Percentiles rank a stretch among this genome's conserved stretches.
Evolutionary conservation across 2,888 invertebrate genomes (phyloP).

Genomic region (Philaethria dido): DNA sequence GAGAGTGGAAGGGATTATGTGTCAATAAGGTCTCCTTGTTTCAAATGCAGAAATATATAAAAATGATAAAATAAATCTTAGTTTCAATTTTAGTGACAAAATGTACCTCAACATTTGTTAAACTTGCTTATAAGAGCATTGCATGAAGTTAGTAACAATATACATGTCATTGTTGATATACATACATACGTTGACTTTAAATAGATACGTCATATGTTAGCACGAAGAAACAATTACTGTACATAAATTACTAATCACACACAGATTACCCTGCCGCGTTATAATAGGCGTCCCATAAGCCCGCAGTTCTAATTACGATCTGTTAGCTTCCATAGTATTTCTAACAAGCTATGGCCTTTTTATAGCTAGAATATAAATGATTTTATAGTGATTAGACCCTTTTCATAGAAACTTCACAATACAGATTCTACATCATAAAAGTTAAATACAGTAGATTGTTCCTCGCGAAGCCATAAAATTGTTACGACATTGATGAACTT

Average conservation of each 20-base stretch:
- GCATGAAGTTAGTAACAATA: background rate
- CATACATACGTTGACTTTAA: background rate
- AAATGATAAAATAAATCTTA: too few species aligned
- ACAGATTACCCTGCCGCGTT: slow-evolving; percentile 31
- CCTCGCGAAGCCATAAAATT: background rate
- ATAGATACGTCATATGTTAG: background rate
- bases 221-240: background rate
- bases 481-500: background rate
- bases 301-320: slow-evolving; percentile 40
- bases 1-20: too few species aligned
- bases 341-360: slow-evolving; percentile 29
- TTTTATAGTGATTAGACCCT: slow-evolving; percentile 13
- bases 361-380: slow-evolving; percentile 13
- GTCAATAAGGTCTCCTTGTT: too few species aligned
- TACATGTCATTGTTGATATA: background rate
- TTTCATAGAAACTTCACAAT: slow-evolving; percentile 9
- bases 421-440: slow-evolving; percentile 16
- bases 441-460: background rate
- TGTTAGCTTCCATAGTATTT: slow-evolving; percentile 34
- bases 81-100: too few species aligned
- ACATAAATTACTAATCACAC: slow-evolving; percentile 36
- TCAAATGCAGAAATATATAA: too few species aligned
- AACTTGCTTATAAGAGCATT: background rate
- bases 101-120: too few species aligned
- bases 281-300: slow-evolving; percentile 33